Evolutionary conservation across 2,797 vertebrate species (phyloP).

Genomic region (Enteromius unitaeniatus): DNA sequence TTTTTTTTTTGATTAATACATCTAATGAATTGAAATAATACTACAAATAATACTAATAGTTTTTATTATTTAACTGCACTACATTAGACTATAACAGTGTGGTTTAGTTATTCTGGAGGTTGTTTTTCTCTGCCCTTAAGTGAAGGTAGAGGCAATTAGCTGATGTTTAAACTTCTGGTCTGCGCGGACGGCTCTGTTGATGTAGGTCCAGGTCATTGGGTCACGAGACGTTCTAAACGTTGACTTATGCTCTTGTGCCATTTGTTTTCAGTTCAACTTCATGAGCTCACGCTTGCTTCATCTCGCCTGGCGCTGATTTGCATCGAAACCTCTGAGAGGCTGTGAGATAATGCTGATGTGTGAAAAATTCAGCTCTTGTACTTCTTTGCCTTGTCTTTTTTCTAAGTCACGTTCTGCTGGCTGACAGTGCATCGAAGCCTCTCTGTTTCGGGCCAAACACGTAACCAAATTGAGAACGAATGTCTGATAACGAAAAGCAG

Average conservation of each 20-base stretch:
- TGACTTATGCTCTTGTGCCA: conserved; percentile 36
- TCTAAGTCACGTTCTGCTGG: conserved; percentile 1
- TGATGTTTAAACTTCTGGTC: conserved; percentile 5
- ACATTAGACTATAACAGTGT: neutral
- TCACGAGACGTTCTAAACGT: neutral
- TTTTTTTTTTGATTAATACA: neutral
- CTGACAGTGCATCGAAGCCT: neutral
- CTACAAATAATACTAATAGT: neutral
- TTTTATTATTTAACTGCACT: neutral
- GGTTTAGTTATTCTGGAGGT: neutral
- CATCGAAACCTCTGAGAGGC: conserved; percentile 38
- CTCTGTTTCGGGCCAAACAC: neutral
- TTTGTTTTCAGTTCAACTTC: conserved; percentile 40
- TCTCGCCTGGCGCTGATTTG: conserved; percentile 51
- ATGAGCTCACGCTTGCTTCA: conserved; percentile 39
- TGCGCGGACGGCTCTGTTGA: conserved; percentile 16
- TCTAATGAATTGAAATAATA: neutral
- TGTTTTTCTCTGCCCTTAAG: neutral
- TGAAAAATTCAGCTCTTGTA: neutral
- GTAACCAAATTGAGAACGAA: neutral
- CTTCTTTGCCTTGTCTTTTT: neutral
- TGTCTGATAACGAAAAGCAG: conserved; percentile 17
- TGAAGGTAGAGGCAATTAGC: neutral
- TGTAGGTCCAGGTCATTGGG: conserved; percentile 22
- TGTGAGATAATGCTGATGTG: conserved; percentile 11